phyloP scores from a whole-genome alignment of 2,888 invertebrate genomes.

The Gasteruption jaculator region DNA sequence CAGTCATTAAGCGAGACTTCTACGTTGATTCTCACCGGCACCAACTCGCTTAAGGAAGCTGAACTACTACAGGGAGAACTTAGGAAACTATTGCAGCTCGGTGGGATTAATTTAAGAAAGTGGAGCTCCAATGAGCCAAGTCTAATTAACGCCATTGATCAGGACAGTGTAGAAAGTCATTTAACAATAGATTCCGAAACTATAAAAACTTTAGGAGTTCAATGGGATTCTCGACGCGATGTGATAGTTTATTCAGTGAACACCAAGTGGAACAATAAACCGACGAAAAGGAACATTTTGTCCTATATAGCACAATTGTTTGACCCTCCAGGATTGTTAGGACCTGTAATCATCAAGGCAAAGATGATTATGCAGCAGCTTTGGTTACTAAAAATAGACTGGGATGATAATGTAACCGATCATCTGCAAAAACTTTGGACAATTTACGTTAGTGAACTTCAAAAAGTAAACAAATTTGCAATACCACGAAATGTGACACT shows the following conservation, averaged over 20 bases:
- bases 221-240: constrained; percentile 1
- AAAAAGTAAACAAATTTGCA: neutral
- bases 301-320: too few relatives aligned
- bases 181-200: neutral
- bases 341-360: constrained; percentile 3
- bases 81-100: too few relatives aligned
- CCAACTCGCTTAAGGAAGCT: neutral
- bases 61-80: neutral
- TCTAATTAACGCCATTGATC: neutral
- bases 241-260: neutral
- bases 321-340: constrained; percentile 4
- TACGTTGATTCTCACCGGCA: constrained; percentile 9
- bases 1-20: neutral
- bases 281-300: constrained; percentile 4
- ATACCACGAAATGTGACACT: constrained; percentile 6
- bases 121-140: constrained; percentile 6
- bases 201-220: constrained; percentile 2
- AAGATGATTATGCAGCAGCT: constrained; percentile 3
- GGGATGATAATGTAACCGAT: constrained; percentile 13
- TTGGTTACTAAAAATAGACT: constrained; percentile 4
- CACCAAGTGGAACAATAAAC: neutral
- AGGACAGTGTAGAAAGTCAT: neutral
- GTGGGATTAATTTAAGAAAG: constrained; percentile 7
- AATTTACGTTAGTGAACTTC: neutral
- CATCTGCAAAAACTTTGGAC: constrained; percentile 5